These are phyloP conservation scores for Chymomyza costata DNA, from an alignment of 1,140 invertebrate species.

Conservation along the genomic window DNA sequence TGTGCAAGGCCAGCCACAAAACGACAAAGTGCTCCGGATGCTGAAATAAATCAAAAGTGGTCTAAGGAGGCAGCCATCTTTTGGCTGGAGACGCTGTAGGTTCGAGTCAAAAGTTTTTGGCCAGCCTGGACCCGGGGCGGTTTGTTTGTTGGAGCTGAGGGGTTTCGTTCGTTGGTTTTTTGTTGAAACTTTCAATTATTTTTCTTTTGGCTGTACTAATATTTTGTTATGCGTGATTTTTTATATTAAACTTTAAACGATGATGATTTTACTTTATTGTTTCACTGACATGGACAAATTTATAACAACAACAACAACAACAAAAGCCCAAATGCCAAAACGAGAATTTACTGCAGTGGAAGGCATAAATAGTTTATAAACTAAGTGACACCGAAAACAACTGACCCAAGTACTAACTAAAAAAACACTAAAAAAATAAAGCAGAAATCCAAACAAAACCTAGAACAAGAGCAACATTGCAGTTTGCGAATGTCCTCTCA, in stretches of 20 bases:
- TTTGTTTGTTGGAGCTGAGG: neutral
- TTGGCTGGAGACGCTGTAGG: constrained; percentile 7
- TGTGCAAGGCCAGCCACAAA: neutral
- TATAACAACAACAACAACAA: constrained; percentile 16
- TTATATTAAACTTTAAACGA: no score
- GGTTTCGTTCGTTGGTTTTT: no score
- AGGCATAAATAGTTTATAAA: constrained; percentile 59
- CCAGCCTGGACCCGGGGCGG: constrained; percentile 2
- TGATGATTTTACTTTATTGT: constrained; percentile 35
- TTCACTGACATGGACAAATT: constrained; percentile 14
- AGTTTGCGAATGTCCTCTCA: constrained; percentile 26
- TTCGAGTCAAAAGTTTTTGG: constrained; percentile 15
- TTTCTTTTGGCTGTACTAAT: no score
- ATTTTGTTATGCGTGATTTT: no score
- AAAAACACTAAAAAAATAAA: constrained; percentile 55
- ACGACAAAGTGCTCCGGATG: constrained; percentile 11
- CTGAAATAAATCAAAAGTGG: constrained; percentile 48
- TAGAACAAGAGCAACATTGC: neutral
- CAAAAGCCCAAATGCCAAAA: constrained; percentile 50
- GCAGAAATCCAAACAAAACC: constrained; percentile 28
- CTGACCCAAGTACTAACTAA: constrained; percentile 47
- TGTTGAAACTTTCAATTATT: no score
- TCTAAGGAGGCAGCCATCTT: no score
- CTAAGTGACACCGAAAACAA: constrained; percentile 59
- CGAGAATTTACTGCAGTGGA: constrained; percentile 58